Evolutionary conservation across 2,113 vertebrate species (phyloP).

Genomic region (Cyprinodon brontotheroides): DNA sequence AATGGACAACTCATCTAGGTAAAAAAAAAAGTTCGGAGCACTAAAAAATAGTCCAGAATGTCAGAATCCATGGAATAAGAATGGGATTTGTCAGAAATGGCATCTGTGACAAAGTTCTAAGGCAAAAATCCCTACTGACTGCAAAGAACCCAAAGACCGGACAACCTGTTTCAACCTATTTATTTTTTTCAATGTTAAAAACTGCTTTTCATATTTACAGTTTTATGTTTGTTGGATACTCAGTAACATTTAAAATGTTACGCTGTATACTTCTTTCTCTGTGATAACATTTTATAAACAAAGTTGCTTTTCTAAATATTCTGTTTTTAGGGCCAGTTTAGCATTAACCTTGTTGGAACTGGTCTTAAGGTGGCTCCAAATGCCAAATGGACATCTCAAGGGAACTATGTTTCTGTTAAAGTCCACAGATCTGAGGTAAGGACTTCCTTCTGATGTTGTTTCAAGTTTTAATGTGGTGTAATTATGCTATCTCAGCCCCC

Average conservation of each 20-base stretch:
- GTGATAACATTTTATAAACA: neutral
- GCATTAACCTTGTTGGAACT: slow-evolving; percentile 92
- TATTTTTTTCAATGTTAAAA: no score
- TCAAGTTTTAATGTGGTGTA: neutral
- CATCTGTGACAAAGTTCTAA: no score
- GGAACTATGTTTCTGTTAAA: slow-evolving; percentile 88
- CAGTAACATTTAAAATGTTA: neutral
- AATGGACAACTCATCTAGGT: no score
- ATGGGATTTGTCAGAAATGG: no score
- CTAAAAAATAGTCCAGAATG: no score
- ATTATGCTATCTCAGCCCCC: neutral
- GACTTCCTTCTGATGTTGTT: neutral
- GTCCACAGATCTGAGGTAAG: slow-evolving; percentile 92
- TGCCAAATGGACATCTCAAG: slow-evolving; percentile 91
- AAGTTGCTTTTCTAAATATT: slow-evolving; percentile 2
- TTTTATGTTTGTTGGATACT: neutral
- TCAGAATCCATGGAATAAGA: no score
- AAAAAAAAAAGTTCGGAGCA: no score
- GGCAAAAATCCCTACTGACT: no score
- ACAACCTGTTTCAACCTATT: no score
- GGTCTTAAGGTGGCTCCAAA: slow-evolving; percentile 86
- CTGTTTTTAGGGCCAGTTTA: slow-evolving; percentile 88
- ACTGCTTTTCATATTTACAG: neutral
- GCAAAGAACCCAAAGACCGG: no score
- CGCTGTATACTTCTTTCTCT: neutral